These are phyloP conservation scores for Plecotus auritus DNA, from an alignment of 2,113 vertebrate genomes.

Conservation along the genomic window DNA sequence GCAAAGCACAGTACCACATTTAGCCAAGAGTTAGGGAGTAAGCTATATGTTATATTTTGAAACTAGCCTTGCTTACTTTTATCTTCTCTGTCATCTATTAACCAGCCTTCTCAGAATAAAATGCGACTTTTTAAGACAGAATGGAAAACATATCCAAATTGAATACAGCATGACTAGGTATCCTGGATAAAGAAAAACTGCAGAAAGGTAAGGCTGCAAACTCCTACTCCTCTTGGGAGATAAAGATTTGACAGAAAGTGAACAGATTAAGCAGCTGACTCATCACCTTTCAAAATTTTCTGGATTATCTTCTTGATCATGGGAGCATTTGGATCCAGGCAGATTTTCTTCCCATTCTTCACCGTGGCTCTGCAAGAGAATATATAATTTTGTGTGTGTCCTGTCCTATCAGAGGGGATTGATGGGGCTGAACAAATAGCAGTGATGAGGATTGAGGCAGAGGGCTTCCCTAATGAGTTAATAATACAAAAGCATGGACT, in stretches of 20 bases:
- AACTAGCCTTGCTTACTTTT: background rate
- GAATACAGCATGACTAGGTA: background rate
- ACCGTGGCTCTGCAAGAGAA: constrained; percentile 57
- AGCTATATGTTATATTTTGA: background rate
- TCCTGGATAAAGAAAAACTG: background rate
- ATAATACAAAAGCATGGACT: background rate
- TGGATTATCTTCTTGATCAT: constrained; percentile 57
- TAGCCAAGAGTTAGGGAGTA: background rate
- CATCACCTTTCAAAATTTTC: constrained; percentile 23
- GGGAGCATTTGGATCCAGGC: constrained; percentile 57
- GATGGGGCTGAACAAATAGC: background rate
- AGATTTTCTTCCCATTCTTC: constrained; percentile 38
- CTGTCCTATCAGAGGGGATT: background rate
- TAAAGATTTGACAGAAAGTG: background rate
- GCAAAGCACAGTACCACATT: background rate
- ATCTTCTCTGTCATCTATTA: background rate
- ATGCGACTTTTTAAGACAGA: background rate
- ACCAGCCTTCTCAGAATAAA: background rate
- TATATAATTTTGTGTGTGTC: background rate
- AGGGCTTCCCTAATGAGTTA: background rate
- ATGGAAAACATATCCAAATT: background rate
- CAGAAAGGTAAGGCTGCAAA: background rate
- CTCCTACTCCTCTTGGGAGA: background rate
- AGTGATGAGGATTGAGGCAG: background rate
- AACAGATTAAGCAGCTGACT: background rate